Evolutionary conservation across 2,888 invertebrate genomes (phyloP), one percentile per base, ranked within the genome.

Genomic region (Nipponacmea schrenckii): DNA sequence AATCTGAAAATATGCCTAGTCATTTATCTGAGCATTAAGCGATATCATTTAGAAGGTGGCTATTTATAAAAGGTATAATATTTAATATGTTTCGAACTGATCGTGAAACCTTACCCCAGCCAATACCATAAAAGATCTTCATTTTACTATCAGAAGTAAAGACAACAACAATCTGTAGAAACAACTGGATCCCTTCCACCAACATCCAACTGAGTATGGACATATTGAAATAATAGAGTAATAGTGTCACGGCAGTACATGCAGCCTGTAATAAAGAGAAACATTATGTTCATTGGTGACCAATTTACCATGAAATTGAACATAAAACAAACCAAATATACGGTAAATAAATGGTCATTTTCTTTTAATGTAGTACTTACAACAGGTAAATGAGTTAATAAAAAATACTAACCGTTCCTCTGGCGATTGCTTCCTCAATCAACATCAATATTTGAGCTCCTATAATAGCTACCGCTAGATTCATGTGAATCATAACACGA

Each of bases 141-240:
- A 70, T 65, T 24, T 66, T 56, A 15, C 65, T 65, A 24, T 56
- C 62, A 2, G 65, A 27, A 14, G 65, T 56, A 62, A 70, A 70
- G 24, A 70, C 70, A 39, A 70, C 45, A 7, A 70, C 66, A 31
- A 65, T 66, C 62, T 70, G 70, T 20, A 70, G 77, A 66, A 75
- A 79, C 20, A 82, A 74, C 39, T 79, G 75, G 10, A 81, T 71
- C 0, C 80, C 79, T 66, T 80, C 78, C n/a, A 76, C 75, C 50
- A 82, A 70, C 77, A 82, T 79, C 73, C 79, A 74, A 3, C 76
- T 73, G 64, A 79, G 80, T 24, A 78, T 78, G 8, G 74, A 72
- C 71, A 81, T 70, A 64, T 74, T 76, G 39, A 79, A 74, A 71
- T 77, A 81, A 68, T 80, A 78, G 10, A 81, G 73, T 27, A 75